Base-by-base conservation (phyloP, 2,797 vertebrate species). In the Silurus aristotelis region DNA sequence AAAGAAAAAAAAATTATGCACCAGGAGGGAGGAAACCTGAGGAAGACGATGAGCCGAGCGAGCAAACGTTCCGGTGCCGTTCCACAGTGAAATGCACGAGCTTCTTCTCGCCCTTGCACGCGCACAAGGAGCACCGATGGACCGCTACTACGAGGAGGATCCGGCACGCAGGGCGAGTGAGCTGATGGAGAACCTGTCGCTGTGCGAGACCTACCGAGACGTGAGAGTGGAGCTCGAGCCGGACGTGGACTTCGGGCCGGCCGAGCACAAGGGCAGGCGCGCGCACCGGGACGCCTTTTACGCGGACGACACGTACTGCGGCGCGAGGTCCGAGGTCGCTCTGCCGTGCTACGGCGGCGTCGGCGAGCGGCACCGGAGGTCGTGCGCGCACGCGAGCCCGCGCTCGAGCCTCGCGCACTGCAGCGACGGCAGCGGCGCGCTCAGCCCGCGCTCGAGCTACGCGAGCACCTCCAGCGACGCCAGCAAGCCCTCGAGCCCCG, bases 401-500 rank as follows among this genome's bases (percentile, higher is more conserved):
- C 91, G 96, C 85, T 95, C 95, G 89, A 97, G 96, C 90, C 89
- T 95, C 87, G 94, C 94, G 86, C 95, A 95, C 90, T 95, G 94
- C 27, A 95, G 95, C 76, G 94, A 94, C 38, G 94, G 94, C 46
- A 91, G 68, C 91, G 89, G 89, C 22, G 93, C 92, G 48, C 91
- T 95, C 84, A 96, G 96, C 71, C 95, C 95, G 67, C 93, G 96
- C 25, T 96, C 96, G 82, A 96, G 96, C 92, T 96, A 96, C 91
- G 96, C 96, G 80, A 96, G 96, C 89, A 96, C 95, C 13, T 94
- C 96, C 90, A 96, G 96, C 88, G 75, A 84, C 66, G 76, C 96
- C 95, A 96, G 96, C 84, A 97, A 95, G 85, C 96, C 96, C 90
- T 98, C 97, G 90, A 97, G 97, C 89, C 97, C 95, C 92, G 96